phyloP scores from a whole-genome alignment of 2,888 invertebrate genomes.

The Eupithecia vulgata region DNA sequence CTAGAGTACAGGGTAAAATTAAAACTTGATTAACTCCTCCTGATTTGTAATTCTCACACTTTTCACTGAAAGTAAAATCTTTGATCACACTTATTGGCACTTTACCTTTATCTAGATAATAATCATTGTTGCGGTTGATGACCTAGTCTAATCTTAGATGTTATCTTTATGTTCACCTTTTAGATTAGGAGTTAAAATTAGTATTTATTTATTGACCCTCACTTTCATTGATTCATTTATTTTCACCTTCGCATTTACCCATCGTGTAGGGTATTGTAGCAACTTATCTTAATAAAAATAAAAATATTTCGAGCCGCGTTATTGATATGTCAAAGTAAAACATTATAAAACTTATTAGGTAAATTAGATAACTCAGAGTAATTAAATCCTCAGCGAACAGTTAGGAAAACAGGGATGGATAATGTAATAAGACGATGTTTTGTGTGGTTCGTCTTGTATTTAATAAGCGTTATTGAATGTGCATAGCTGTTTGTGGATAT shows the following conservation, averaged over 20 bases:
- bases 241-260: conserved; percentile 65
- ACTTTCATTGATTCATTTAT: conserved; percentile 56
- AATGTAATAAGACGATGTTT: conserved; percentile 75
- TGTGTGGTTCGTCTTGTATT: conserved; percentile 78
- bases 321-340: conserved; percentile 83
- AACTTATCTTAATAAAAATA: conserved; percentile 69
- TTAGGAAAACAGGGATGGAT: conserved; percentile 84
- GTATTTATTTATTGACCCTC: conserved; percentile 58
- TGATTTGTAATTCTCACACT: conserved; percentile 77
- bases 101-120: conserved; percentile 71
- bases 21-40: conserved; percentile 75
- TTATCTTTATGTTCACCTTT: conserved; percentile 58
- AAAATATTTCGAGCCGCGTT: conserved; percentile 84
- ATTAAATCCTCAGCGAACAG: conserved; percentile 79
- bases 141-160: conserved; percentile 70
- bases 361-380: conserved; percentile 79
- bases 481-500: conserved; percentile 73
- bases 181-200: conserved; percentile 68
- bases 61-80: conserved; percentile 77
- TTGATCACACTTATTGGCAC: conserved; percentile 77
- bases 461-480: conserved; percentile 81
- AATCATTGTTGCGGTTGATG: conserved; percentile 77
- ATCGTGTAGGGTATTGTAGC: conserved; percentile 80
- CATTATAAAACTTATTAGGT: conserved; percentile 82
- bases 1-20: conserved; percentile 84